A percentile compares a stretch with the other conserved stretches of the same genome.
These are phyloP conservation scores for Cyphomyrus plagiostoma DNA, from an alignment of 2,113 vertebrate species.

Conservation along the genomic window DNA sequence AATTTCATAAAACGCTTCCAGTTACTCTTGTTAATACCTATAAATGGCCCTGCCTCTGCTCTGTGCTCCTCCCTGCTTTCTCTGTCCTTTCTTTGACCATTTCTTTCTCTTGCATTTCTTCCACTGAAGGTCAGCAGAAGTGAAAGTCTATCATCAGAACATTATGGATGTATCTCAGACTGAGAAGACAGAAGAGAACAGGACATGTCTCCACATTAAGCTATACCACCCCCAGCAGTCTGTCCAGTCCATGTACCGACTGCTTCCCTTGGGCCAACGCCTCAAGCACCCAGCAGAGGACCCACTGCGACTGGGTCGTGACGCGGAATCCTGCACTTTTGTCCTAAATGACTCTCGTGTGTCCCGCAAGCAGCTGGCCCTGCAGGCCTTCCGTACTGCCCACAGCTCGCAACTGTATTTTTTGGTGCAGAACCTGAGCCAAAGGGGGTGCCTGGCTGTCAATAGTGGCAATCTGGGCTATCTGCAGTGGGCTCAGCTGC, in stretches of 20 bases:
- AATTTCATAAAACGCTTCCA: background rate
- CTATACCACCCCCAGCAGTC: slow-evolving; percentile 75
- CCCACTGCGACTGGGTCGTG: slow-evolving; percentile 68
- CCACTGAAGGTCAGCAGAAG: background rate
- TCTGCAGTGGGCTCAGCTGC: slow-evolving; percentile 73
- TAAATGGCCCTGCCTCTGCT: background rate
- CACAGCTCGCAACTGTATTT: slow-evolving; percentile 59
- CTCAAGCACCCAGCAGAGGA: slow-evolving; percentile 59
- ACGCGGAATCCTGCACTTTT: slow-evolving; percentile 63
- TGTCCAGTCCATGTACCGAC: slow-evolving; percentile 50
- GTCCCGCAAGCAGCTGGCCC: slow-evolving; percentile 74
- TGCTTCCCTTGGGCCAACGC: slow-evolving; percentile 48
- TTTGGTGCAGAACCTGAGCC: slow-evolving; percentile 84
- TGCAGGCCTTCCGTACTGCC: slow-evolving; percentile 67
- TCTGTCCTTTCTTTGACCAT: background rate
- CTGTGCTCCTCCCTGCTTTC: background rate
- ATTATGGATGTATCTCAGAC: slow-evolving; percentile 56
- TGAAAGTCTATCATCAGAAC: background rate
- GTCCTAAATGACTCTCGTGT: slow-evolving; percentile 63
- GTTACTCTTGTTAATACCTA: background rate
- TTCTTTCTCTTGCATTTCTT: background rate
- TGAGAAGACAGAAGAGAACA: slow-evolving; percentile 70
- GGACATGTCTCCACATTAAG: slow-evolving; percentile 70
- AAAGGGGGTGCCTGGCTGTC: slow-evolving; percentile 62
- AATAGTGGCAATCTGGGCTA: slow-evolving; percentile 60